Percentiles rank a stretch among this genome's conserved stretches.
These are phyloP conservation scores for Gavia stellata DNA, from an alignment of 2,113 vertebrate species.

Conservation along the genomic window DNA sequence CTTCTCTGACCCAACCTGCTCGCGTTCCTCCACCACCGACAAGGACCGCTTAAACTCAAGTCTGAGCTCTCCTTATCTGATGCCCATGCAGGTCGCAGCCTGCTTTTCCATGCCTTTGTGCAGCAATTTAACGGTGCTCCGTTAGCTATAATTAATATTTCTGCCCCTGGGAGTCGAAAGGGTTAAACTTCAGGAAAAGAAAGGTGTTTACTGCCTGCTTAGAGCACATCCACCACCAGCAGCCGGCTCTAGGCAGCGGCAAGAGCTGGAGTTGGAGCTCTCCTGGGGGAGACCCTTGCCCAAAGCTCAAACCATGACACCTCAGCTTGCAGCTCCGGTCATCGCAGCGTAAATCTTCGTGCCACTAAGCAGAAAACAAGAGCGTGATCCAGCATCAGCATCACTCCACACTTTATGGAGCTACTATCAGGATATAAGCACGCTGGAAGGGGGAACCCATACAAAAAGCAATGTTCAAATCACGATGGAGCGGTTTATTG, in stretches of 20 bases:
- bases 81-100: not conserved
- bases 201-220: not conserved
- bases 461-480: not conserved
- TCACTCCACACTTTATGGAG: not conserved
- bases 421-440: not conserved
- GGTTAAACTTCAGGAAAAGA: not conserved
- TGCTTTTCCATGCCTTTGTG: not conserved
- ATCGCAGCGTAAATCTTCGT: fast-evolving
- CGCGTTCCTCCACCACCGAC: not conserved
- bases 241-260: not conserved
- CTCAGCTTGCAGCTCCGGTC: not conserved
- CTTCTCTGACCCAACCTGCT: not conserved
- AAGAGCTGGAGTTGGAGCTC: not conserved
- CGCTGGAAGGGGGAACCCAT: not conserved
- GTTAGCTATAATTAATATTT: not conserved
- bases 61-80: not conserved
- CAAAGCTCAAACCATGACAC: not conserved
- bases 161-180: not conserved
- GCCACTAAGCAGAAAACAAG: not conserved
- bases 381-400: not conserved
- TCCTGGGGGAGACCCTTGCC: not conserved
- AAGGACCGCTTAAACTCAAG: not conserved
- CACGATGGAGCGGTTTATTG: not conserved
- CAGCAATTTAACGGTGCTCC: not conserved
- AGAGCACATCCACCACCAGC: not conserved